These are phyloP conservation scores for Progne subis DNA, from an alignment of 2,113 vertebrate genomes.

Conservation along the genomic window DNA sequence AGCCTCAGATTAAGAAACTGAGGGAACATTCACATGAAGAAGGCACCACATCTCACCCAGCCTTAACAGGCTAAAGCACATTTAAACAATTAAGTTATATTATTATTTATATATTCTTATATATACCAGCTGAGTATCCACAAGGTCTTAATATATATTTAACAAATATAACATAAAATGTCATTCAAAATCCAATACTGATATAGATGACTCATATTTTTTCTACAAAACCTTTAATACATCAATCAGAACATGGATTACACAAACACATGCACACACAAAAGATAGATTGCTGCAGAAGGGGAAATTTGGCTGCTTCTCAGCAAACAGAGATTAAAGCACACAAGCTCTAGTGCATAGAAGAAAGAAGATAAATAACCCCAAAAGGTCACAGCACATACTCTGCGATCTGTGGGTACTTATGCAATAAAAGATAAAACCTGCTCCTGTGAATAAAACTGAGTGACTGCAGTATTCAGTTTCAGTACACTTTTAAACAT, in stretches of 20 bases:
- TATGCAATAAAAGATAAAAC: conserved; percentile 23
- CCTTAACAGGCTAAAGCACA: not conserved
- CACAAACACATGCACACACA: not conserved
- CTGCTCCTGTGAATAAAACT: conserved; percentile 4
- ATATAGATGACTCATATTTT: not conserved
- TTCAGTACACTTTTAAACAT: not conserved
- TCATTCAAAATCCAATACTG: not conserved
- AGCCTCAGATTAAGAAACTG: not conserved
- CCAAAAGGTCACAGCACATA: conserved; percentile 21
- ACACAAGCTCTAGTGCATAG: conserved; percentile 25
- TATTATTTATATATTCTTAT: not conserved
- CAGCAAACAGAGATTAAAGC: conserved; percentile 61
- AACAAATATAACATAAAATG: not conserved
- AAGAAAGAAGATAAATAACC: conserved; percentile 18
- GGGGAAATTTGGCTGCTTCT: conserved; percentile 57
- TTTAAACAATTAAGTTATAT: not conserved
- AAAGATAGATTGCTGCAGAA: conserved; percentile 6
- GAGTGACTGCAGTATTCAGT: not conserved
- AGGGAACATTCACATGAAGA: not conserved
- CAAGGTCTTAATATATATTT: not conserved
- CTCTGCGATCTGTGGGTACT: not conserved
- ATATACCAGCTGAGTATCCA: not conserved
- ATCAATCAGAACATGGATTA: conserved; percentile 57
- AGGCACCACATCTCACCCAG: not conserved
- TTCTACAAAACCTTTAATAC: conserved; percentile 29